Evolutionary conservation across 2,113 vertebrate genomes (phyloP).

Genomic region (Propithecus coquereli): DNA sequence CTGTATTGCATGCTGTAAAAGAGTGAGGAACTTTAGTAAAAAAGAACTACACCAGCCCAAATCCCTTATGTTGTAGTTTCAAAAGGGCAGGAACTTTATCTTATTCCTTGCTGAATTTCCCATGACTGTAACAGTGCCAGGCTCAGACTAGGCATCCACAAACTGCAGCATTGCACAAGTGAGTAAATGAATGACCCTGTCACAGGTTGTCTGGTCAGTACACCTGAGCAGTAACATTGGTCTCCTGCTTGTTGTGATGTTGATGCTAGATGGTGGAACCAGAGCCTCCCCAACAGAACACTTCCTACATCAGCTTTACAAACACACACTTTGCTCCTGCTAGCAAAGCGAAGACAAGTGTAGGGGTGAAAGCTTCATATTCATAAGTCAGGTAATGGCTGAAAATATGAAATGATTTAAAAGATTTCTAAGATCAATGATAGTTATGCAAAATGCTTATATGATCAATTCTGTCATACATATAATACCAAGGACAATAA

Average conservation of each 20-base stretch:
- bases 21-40: neutral
- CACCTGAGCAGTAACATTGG: neutral
- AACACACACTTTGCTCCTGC: neutral
- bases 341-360: neutral
- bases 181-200: neutral
- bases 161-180: neutral
- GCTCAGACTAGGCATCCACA: neutral
- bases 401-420: neutral
- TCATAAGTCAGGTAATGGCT: neutral
- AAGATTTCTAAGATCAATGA: neutral
- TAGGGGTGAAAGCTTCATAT: neutral
- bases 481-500: neutral
- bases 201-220: neutral
- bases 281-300: neutral
- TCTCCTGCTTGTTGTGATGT: neutral
- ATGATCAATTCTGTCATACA: neutral
- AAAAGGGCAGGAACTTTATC: neutral
- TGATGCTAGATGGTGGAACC: neutral
- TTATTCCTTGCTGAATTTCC: neutral
- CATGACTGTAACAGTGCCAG: neutral
- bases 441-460: neutral
- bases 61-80: neutral
- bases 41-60: neutral
- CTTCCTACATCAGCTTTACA: neutral
- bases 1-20: neutral